Percentiles rank a stretch among this genome's conserved stretches.
Evolutionary conservation across 2,113 vertebrate species (phyloP).

Genomic region (Hippocampus zosterae): DNA sequence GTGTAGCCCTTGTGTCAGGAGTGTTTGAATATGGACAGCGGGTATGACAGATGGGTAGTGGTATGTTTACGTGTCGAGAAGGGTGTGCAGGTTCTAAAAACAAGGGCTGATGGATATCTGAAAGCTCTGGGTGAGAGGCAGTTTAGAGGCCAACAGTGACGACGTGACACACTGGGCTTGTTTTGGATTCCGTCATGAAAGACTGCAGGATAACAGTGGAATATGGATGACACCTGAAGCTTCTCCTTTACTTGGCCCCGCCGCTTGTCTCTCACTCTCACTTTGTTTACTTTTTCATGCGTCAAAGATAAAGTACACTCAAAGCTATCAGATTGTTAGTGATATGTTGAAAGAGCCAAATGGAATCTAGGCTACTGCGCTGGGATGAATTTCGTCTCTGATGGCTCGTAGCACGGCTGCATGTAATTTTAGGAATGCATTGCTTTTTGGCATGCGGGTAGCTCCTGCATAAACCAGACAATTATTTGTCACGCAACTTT

Average conservation of each 20-base stretch:
- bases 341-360: constrained; percentile 43
- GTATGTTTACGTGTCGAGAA: constrained; percentile 14
- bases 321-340: constrained; percentile 41
- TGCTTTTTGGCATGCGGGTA: constrained; percentile 16
- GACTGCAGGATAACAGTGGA: constrained; percentile 46
- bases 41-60: constrained; percentile 6
- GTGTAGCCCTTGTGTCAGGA: constrained; percentile 1
- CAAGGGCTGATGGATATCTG: constrained; percentile 41
- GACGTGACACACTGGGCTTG: constrained; percentile 40
- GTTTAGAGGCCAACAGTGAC: constrained; percentile 39
- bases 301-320: constrained; percentile 57
- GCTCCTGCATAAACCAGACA: constrained; percentile 4
- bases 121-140: constrained; percentile 19
- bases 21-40: background rate
- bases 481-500: constrained; percentile 8
- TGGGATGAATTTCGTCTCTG: constrained; percentile 28
- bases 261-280: background rate
- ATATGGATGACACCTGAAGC: constrained; percentile 53
- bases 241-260: constrained; percentile 3
- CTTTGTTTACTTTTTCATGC: constrained; percentile 56
- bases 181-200: constrained; percentile 63
- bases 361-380: constrained; percentile 34
- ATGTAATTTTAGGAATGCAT: constrained; percentile 45
- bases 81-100: constrained; percentile 36
- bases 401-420: constrained; percentile 26